Evolutionary conservation across 1,140 invertebrate species (phyloP).

Genomic region (Cherax quadricarinatus): DNA sequence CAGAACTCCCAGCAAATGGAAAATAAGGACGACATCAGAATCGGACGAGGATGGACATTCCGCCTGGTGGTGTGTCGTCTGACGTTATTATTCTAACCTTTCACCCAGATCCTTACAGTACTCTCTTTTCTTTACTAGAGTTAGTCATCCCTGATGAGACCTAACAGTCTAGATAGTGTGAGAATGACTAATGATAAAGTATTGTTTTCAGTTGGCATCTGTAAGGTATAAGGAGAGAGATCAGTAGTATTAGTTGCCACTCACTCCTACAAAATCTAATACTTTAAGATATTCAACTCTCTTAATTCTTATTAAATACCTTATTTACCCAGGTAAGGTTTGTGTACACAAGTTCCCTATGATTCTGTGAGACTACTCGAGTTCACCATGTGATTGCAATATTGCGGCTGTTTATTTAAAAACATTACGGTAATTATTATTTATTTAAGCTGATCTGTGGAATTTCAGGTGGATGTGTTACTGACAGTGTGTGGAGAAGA

Average conservation of each 20-base stretch:
- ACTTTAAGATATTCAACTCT: no score
- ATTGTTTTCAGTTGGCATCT: conserved; percentile 36
- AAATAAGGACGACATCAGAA: not conserved
- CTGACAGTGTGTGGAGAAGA: no score
- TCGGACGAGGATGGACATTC: conserved; percentile 24
- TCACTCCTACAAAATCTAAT: no score
- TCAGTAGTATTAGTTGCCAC: not conserved
- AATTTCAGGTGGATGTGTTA: no score
- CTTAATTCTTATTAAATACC: no score
- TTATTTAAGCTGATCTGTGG: no score
- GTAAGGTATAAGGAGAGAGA: not conserved
- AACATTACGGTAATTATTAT: no score
- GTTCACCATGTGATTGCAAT: no score
- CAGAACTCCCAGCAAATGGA: not conserved
- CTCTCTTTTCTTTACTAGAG: not conserved
- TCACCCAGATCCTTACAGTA: not conserved
- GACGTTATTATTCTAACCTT: not conserved
- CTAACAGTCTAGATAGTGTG: not conserved
- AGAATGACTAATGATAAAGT: conserved; percentile 5
- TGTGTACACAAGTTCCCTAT: no score
- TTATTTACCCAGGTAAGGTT: no score
- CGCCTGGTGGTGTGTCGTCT: not conserved
- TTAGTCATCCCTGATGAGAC: not conserved
- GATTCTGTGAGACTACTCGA: no score
- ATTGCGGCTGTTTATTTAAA: no score